These are phyloP conservation scores for Allacma fusca DNA, from an alignment of 2,888 invertebrate species.

Conservation along the genomic window DNA sequence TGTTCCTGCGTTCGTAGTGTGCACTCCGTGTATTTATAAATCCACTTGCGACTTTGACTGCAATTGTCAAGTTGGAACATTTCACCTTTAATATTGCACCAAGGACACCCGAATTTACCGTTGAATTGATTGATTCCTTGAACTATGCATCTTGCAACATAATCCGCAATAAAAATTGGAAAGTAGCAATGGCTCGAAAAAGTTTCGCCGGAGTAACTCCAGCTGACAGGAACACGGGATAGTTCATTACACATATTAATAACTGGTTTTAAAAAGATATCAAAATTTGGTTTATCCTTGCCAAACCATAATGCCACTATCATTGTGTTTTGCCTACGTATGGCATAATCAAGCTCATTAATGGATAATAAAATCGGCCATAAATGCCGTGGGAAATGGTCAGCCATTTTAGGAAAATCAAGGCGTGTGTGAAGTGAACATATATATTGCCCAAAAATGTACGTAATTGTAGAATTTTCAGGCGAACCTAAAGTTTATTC, in stretches of 20 bases:
- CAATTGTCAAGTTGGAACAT: not conserved
- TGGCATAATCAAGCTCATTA: conserved; percentile 36
- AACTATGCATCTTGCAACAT: conserved; percentile 13
- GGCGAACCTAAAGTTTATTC: no score
- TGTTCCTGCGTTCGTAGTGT: no score
- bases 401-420: no score
- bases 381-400: no score
- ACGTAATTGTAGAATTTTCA: no score
- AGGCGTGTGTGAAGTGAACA: no score
- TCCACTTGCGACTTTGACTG: no score
- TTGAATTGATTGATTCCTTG: no score
- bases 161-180: conserved; percentile 17
- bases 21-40: no score
- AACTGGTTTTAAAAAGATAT: conserved; percentile 16
- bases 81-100: conserved; percentile 14
- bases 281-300: conserved; percentile 18
- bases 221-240: not conserved
- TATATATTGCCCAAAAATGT: no score
- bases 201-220: not conserved
- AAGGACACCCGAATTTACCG: conserved; percentile 15
- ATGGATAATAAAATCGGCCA: conserved; percentile 47
- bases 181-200: not conserved
- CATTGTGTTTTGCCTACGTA: conserved; percentile 17
- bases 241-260: not conserved
- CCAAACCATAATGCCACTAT: conserved; percentile 31